Evolutionary conservation across 2,113 vertebrate genomes (phyloP).

Genomic region (Gambusia affinis): DNA sequence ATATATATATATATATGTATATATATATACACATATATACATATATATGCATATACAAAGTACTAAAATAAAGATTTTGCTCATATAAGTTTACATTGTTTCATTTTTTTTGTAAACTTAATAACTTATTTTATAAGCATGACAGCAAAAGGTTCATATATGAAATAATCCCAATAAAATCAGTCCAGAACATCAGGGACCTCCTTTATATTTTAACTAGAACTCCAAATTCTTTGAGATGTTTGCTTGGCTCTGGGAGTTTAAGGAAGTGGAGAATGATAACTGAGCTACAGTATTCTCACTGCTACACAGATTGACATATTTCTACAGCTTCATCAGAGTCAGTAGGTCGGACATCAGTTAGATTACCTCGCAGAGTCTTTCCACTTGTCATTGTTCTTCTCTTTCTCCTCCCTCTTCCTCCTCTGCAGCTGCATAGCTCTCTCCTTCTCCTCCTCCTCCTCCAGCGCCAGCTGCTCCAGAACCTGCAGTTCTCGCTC

Average conservation of each 20-base stretch:
- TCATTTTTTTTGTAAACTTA: background rate
- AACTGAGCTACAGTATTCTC: too few relatives aligned
- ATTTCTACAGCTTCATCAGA: background rate
- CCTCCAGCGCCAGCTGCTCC: slow-evolving; percentile 80
- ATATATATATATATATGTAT: too few relatives aligned
- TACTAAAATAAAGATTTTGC: too few relatives aligned
- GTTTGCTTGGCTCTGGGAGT: too few relatives aligned
- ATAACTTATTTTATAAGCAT: background rate
- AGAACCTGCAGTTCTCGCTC: slow-evolving; percentile 73
- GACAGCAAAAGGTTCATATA: background rate
- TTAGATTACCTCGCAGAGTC: slow-evolving; percentile 48
- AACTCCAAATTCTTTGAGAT: too few relatives aligned
- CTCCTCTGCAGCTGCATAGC: slow-evolving; percentile 48
- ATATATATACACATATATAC: too few relatives aligned
- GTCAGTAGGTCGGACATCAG: background rate
- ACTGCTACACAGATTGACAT: background rate
- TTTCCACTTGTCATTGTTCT: slow-evolving; percentile 32
- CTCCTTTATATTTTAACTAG: too few relatives aligned
- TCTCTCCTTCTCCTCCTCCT: slow-evolving; percentile 64
- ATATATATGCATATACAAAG: too few relatives aligned
- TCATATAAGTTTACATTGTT: background rate
- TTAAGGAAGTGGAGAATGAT: too few relatives aligned
- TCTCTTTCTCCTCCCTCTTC: slow-evolving; percentile 38
- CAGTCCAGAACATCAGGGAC: too few relatives aligned
- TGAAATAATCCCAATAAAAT: background rate